Conservation (phyloP, 2,888 invertebrate species). For the Tanaodytes sp. region DNA sequence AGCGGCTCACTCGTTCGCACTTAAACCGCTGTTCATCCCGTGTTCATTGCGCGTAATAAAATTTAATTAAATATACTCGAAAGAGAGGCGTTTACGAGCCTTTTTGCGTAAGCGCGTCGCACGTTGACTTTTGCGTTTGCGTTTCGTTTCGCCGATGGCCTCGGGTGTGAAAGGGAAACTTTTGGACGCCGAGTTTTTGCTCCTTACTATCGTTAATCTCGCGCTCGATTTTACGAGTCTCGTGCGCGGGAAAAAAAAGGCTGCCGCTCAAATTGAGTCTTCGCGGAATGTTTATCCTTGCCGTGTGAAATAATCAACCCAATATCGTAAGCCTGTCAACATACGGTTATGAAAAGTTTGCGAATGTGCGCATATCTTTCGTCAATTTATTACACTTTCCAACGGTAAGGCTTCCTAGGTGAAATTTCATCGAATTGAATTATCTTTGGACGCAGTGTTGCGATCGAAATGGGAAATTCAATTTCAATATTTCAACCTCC, state of each 20-base stretch:
- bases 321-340: no score
- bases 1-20: constrained; percentile 20
- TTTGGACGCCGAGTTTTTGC: constrained; percentile 11
- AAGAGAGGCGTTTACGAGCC: constrained; percentile 29
- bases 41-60: constrained; percentile 38
- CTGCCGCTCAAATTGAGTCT: constrained; percentile 9
- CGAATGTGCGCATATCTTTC: no score
- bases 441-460: no score
- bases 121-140: background rate
- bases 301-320: background rate
- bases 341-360: no score
- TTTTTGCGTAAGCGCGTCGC: constrained; percentile 4
- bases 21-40: constrained; percentile 36
- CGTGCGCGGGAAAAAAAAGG: no score
- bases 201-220: constrained; percentile 11
- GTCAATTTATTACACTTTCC: no score
- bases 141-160: constrained; percentile 8
- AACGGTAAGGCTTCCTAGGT: no score
- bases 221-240: constrained; percentile 8
- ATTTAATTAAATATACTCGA: constrained; percentile 41
- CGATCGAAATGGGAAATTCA: no score
- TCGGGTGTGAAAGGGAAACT: constrained; percentile 31
- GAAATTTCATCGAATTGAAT: no score
- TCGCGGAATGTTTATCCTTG: background rate
- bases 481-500: no score